These are phyloP conservation scores for Hoplias malabaricus DNA, from an alignment of 2,113 vertebrate genomes.

Conservation along the genomic window DNA sequence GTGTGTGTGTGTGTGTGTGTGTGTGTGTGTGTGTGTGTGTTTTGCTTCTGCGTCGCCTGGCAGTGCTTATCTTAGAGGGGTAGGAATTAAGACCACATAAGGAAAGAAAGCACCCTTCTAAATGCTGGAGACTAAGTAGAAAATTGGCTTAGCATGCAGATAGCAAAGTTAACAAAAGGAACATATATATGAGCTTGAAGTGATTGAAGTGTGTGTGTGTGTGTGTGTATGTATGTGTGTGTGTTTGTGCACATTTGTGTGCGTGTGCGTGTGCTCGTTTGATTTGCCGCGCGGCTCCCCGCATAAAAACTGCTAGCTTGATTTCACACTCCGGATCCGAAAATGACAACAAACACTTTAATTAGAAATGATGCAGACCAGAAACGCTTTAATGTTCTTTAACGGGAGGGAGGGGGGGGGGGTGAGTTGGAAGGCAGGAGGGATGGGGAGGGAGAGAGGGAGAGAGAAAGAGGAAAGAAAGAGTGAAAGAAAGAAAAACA, in stretches of 20 bases:
- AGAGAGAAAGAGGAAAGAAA: constrained; percentile 53
- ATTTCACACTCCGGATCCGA: constrained; percentile 84
- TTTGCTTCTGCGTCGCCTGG: constrained; percentile 61
- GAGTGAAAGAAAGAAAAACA: constrained; percentile 28
- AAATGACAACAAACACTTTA: constrained; percentile 85
- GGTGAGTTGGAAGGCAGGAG: constrained; percentile 13
- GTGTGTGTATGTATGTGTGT: constrained; percentile 75
- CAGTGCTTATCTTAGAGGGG: constrained; percentile 73
- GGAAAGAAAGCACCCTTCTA: constrained; percentile 83
- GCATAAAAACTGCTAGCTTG: constrained; percentile 84
- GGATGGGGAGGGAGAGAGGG: constrained; percentile 2
- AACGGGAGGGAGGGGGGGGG: constrained; percentile 63
- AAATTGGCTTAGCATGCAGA: constrained; percentile 94
- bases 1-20: constrained; percentile 57
- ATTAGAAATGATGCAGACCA: constrained; percentile 79
- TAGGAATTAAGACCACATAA: constrained; percentile 85
- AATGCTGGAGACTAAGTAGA: constrained; percentile 88
- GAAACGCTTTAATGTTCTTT: constrained; percentile 72
- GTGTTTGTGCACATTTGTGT: constrained; percentile 76
- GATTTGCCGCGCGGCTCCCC: constrained; percentile 81
- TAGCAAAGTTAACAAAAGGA: constrained; percentile 86
- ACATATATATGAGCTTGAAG: constrained; percentile 86
- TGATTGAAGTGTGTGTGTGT: constrained; percentile 85
- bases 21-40: constrained; percentile 53
- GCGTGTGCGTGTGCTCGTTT: constrained; percentile 80